phyloP scores from a whole-genome alignment of 2,888 invertebrate species.

The Lagria hirta region DNA sequence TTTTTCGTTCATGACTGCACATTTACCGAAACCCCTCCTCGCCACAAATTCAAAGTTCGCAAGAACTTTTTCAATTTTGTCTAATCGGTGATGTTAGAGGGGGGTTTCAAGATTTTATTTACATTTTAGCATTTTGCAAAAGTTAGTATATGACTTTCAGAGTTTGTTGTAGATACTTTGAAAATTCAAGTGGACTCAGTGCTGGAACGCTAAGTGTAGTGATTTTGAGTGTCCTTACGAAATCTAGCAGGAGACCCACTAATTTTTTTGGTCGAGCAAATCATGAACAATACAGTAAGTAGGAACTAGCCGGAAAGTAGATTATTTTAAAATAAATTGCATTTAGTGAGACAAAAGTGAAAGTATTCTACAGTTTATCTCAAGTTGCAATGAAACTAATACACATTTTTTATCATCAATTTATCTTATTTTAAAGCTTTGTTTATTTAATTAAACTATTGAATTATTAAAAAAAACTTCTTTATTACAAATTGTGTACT shows the following conservation, averaged over 20 bases:
- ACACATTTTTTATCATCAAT: too few relatives aligned
- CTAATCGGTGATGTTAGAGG: conserved; percentile 6
- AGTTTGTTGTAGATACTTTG: conserved; percentile 22
- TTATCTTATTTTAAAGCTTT: too few relatives aligned
- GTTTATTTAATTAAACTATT: too few relatives aligned
- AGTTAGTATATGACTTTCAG: conserved; percentile 32
- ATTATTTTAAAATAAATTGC: conserved; percentile 18
- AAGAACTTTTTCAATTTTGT: conserved; percentile 12
- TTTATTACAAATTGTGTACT: too few relatives aligned
- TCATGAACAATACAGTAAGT: conserved; percentile 25
- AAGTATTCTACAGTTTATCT: conserved; percentile 20
- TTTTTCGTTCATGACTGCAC: too few relatives aligned
- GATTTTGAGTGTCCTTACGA: conserved; percentile 9
- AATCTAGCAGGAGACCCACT: conserved; percentile 10
- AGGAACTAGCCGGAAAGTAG: conserved; percentile 12
- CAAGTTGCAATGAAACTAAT: too few relatives aligned
- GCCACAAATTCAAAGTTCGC: too few relatives aligned
- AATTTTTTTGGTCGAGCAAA: neutral
- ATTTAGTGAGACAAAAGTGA: conserved; percentile 20
- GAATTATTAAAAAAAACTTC: too few relatives aligned
- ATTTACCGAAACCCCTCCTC: conserved; percentile 3
- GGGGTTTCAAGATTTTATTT: conserved; percentile 23
- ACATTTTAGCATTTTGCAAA: conserved; percentile 32
- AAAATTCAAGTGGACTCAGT: conserved; percentile 2
- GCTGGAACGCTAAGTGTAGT: too few relatives aligned